These are phyloP conservation scores for Psittacus erithacus DNA, from an alignment of 2,113 vertebrate genomes.

Conservation along the genomic window DNA sequence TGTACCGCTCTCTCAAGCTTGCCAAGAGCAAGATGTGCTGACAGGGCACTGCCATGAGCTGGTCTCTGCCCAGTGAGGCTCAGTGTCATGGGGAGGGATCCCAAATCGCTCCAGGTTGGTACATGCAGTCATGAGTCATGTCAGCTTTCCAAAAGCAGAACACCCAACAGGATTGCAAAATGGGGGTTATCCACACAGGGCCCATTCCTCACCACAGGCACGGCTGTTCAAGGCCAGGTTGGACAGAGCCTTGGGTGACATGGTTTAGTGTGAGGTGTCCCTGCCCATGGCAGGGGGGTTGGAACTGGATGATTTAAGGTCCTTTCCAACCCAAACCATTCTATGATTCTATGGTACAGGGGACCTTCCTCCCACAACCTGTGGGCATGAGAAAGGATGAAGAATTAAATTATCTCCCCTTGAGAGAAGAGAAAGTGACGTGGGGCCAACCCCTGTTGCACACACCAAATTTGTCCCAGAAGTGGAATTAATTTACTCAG, in stretches of 20 bases:
- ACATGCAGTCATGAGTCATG: not conserved
- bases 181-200: not conserved
- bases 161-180: not conserved
- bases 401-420: not conserved
- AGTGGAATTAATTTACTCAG: not conserved
- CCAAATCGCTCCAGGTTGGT: not conserved
- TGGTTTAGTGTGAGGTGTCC: no score
- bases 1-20: not conserved
- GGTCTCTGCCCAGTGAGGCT: not conserved
- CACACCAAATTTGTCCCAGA: not conserved
- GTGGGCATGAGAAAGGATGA: not conserved
- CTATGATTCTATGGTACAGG: not conserved
- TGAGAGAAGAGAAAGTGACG: not conserved
- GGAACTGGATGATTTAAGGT: no score
- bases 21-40: not conserved
- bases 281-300: no score
- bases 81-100: not conserved
- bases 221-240: no score
- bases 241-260: no score
- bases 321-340: no score
- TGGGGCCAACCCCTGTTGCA: not conserved
- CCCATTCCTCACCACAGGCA: not conserved
- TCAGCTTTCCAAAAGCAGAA: not conserved
- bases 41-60: rapidly evolving
- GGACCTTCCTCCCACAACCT: not conserved